Conservation (phyloP, 1,140 invertebrate species). For the Pseudoatta argentina region DNA sequence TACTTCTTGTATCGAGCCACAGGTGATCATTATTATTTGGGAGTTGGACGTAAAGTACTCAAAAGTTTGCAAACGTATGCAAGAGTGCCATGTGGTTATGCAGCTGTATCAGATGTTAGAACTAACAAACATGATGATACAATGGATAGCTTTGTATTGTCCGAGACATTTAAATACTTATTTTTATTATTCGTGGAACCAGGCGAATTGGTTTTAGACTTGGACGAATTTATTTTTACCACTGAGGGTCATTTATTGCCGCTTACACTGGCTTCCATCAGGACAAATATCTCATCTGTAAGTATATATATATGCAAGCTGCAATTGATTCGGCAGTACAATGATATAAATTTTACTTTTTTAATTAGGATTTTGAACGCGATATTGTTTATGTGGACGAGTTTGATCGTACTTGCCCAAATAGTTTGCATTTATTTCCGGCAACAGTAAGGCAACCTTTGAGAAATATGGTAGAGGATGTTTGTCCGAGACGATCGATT, state of each 20-base stretch:
- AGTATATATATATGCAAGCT: constrained; percentile 62
- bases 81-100: constrained; percentile 97
- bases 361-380: constrained; percentile 88
- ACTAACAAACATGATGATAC: constrained; percentile 96
- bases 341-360: constrained; percentile 7
- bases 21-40: constrained; percentile 97
- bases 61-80: constrained; percentile 96
- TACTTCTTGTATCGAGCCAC: constrained; percentile 99
- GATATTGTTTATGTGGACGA: constrained; percentile 84
- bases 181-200: constrained; percentile 97
- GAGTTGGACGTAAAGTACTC: constrained; percentile 96
- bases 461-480: constrained; percentile 94
- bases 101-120: constrained; percentile 98
- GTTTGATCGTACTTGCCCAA: constrained; percentile 93
- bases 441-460: constrained; percentile 92
- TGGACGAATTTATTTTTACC: constrained; percentile 99
- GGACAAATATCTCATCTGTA: constrained; percentile 85
- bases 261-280: constrained; percentile 90
- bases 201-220: constrained; percentile 94
- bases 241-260: constrained; percentile 99
- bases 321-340: neutral
- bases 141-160: constrained; percentile 99
- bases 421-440: constrained; percentile 93
- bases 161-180: constrained; percentile 99
- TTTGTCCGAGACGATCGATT: constrained; percentile 89